phyloP scores from a whole-genome alignment of 2,888 invertebrate genomes.

The Chrysolina haemoptera region DNA sequence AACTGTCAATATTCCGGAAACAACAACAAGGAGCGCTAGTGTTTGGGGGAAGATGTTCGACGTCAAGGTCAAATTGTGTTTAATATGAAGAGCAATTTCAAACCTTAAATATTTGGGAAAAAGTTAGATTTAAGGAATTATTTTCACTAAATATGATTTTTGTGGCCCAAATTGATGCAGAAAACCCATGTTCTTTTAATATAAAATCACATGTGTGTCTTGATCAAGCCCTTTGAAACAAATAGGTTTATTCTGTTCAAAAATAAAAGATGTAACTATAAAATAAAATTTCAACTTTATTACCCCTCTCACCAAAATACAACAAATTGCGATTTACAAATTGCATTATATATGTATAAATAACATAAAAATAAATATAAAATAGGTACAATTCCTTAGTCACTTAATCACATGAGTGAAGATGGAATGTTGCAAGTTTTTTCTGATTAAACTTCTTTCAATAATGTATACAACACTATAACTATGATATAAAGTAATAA shows the following conservation, averaged over 20 bases:
- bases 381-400: slow-evolving; percentile 48
- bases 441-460: slow-evolving; percentile 23
- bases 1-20: no score
- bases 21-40: no score
- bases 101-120: no score
- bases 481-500: slow-evolving; percentile 27
- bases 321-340: slow-evolving; percentile 57
- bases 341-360: slow-evolving; percentile 52
- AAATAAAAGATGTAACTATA: slow-evolving; percentile 37
- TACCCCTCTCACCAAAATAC: slow-evolving; percentile 60
- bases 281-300: slow-evolving; percentile 54
- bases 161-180: no score
- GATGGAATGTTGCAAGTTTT: slow-evolving; percentile 46
- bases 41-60: no score
- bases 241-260: neutral
- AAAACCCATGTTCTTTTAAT: no score
- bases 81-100: no score
- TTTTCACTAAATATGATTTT: no score
- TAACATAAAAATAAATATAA: slow-evolving; percentile 57
- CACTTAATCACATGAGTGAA: slow-evolving; percentile 36
- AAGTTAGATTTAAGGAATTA: no score
- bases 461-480: slow-evolving; percentile 23
- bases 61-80: no score
- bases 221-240: no score
- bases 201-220: no score